phyloP scores from a whole-genome alignment of 2,888 invertebrate genomes.

The Melanotus villosus region DNA sequence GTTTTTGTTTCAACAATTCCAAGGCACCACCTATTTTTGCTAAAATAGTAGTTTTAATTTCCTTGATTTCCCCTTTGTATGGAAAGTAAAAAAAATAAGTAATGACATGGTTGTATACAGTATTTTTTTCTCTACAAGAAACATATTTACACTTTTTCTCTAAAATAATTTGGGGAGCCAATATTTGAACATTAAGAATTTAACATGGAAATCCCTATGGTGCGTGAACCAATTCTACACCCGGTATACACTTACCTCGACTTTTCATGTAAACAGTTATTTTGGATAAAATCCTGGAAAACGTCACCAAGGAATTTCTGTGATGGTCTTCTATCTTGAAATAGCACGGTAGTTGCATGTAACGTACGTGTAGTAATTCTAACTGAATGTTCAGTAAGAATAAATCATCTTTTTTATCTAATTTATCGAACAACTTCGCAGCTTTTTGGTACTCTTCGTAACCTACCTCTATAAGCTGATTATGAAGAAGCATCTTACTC shows the following conservation, averaged over 20 bases:
- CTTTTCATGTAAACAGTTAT: conserved; percentile 32
- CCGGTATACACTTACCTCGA: conserved; percentile 34
- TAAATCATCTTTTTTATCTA: conserved; percentile 27
- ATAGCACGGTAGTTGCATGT: conserved; percentile 50
- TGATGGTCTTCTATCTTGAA: conserved; percentile 50
- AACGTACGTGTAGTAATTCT: conserved; percentile 48
- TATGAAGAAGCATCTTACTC: conserved; percentile 44
- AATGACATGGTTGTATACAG: too few relatives aligned
- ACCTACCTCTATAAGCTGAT: conserved; percentile 44
- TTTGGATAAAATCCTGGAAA: conserved; percentile 12
- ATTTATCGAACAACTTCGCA: conserved; percentile 42
- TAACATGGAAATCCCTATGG: too few relatives aligned
- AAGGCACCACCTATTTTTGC: too few relatives aligned
- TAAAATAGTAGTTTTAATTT: too few relatives aligned
- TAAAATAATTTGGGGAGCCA: too few relatives aligned
- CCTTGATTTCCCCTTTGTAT: too few relatives aligned
- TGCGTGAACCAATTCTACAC: too few relatives aligned
- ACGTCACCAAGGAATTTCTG: conserved; percentile 20
- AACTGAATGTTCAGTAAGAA: conserved; percentile 36
- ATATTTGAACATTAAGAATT: too few relatives aligned
- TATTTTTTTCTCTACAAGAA: too few relatives aligned
- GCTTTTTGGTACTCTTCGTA: conserved; percentile 53
- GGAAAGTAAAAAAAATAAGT: too few relatives aligned
- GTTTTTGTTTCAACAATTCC: too few relatives aligned
- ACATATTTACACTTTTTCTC: too few relatives aligned